phyloP scores from a whole-genome alignment of 2,888 invertebrate genomes.

The Mesochorus sp. region DNA sequence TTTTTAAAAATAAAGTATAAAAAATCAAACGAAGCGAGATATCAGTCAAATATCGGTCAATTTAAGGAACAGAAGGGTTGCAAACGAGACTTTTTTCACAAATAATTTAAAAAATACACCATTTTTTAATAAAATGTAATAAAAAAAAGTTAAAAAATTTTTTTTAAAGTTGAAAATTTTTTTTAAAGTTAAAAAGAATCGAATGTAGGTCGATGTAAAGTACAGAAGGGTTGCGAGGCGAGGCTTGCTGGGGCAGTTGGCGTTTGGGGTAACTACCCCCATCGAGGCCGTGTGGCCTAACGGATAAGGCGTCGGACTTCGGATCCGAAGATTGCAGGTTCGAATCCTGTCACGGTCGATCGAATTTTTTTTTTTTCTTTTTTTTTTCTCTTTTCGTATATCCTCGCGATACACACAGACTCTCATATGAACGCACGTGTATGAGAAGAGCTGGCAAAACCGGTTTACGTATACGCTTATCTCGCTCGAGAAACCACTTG shows the following conservation, averaged over 20 bases:
- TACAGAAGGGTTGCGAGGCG: background rate
- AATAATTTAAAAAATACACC: too few species aligned
- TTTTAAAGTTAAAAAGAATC: too few species aligned
- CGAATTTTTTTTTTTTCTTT: conserved; percentile 70
- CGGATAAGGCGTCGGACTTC: conserved; percentile 83
- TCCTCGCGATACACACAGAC: background rate
- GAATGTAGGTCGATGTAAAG: background rate
- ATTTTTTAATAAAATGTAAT: too few species aligned
- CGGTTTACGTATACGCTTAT: conserved; percentile 47
- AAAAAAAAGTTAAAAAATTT: too few species aligned
- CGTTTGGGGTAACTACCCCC: conserved; percentile 71
- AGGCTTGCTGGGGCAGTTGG: conserved; percentile 23
- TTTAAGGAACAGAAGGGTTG: too few species aligned
- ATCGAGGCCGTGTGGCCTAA: conserved; percentile 81
- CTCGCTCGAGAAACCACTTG: conserved; percentile 27
- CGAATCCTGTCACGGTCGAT: conserved; percentile 83
- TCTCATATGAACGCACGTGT: background rate
- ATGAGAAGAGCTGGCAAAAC: conserved; percentile 34
- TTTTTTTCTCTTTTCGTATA: conserved; percentile 60
- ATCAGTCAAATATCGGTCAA: too few species aligned
- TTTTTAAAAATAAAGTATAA: background rate
- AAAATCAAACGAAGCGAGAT: too few species aligned
- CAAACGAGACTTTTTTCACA: too few species aligned
- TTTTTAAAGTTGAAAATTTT: too few species aligned
- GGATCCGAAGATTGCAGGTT: conserved; percentile 84